A percentile compares a stretch with the other conserved stretches of the same genome.
phyloP scores from a whole-genome alignment of 2,888 invertebrate species.

The Diaphora mendica region DNA sequence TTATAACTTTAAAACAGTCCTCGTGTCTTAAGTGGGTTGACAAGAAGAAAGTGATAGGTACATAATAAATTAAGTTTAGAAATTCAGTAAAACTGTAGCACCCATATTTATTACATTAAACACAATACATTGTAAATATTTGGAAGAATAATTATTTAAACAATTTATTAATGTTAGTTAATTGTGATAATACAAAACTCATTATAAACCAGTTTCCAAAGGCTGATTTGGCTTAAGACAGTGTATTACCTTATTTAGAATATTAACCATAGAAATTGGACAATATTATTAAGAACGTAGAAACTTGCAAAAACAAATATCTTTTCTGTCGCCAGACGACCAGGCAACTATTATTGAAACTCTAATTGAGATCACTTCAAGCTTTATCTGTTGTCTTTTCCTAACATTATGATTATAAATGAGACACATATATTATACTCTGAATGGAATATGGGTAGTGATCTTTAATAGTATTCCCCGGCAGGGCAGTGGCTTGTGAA shows the following conservation, averaged over 20 bases:
- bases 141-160: background rate
- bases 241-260: background rate
- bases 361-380: constrained; percentile 18
- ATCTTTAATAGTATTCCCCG: constrained; percentile 55
- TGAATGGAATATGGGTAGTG: constrained; percentile 52
- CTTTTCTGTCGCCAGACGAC: constrained; percentile 12
- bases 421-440: constrained; percentile 51
- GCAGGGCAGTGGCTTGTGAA: constrained; percentile 64
- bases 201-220: background rate
- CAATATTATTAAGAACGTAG: constrained; percentile 21
- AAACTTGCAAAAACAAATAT: constrained; percentile 42
- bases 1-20: background rate
- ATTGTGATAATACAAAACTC: background rate
- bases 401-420: constrained; percentile 33
- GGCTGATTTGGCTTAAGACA: background rate
- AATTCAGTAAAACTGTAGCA: background rate
- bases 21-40: background rate
- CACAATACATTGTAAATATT: background rate
- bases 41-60: background rate
- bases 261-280: background rate
- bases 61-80: background rate
- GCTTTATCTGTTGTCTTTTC: constrained; percentile 22
- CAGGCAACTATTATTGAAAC: constrained; percentile 24
- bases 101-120: background rate
- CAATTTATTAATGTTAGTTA: background rate